These are phyloP conservation scores for Pandemis cinnamomeana DNA, from an alignment of 2,888 invertebrate species.

Conservation along the genomic window DNA sequence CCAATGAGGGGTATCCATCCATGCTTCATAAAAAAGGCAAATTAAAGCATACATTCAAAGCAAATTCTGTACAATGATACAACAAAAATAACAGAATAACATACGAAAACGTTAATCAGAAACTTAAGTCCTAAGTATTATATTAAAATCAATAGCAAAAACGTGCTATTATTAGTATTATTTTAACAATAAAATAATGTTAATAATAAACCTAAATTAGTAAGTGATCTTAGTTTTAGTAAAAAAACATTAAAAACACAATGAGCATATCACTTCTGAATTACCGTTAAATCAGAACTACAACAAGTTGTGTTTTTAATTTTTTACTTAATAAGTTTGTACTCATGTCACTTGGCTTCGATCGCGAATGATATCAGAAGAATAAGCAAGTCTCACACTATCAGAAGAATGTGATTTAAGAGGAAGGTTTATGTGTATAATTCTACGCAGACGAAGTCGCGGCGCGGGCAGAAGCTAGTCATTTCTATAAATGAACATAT, in stretches of 20 bases:
- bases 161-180: constrained; percentile 11
- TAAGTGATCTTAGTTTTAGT: constrained; percentile 18
- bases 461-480: no score
- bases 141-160: constrained; percentile 16
- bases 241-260: neutral
- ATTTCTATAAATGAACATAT: no score
- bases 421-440: no score
- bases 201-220: constrained; percentile 20
- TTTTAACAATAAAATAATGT: constrained; percentile 8
- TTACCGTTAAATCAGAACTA: neutral
- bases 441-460: no score
- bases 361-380: no score
- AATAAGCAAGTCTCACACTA: no score
- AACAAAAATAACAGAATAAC: constrained; percentile 2
- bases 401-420: no score
- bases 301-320: neutral
- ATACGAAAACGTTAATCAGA: constrained; percentile 1
- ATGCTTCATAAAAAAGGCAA: neutral
- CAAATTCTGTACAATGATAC: constrained; percentile 1
- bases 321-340: neutral
- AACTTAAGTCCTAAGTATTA: neutral
- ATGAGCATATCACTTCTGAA: neutral
- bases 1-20: neutral
- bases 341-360: neutral
- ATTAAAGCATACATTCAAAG: constrained; percentile 21